phyloP scores from a whole-genome alignment of 2,113 vertebrate species.

The Archocentrus centrarchus region DNA sequence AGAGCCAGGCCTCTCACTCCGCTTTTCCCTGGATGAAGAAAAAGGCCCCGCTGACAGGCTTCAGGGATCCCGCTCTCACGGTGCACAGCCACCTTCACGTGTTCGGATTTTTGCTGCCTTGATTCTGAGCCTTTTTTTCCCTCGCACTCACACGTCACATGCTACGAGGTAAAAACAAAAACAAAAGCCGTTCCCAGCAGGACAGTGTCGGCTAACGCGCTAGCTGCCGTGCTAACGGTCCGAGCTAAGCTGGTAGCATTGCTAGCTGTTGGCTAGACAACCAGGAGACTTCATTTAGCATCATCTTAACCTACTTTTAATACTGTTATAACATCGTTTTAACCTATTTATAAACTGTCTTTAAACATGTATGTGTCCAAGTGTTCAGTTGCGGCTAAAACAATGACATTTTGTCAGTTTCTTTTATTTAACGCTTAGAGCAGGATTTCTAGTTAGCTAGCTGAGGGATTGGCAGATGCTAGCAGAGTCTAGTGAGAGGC shows the following conservation, averaged over 20 bases:
- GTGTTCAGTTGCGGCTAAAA: accelerated
- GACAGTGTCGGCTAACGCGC: slow-evolving; percentile 17
- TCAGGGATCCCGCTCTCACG: slow-evolving; percentile 57
- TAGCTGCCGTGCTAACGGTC: slow-evolving; percentile 60
- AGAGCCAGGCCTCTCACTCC: slow-evolving; percentile 74
- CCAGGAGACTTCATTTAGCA: background rate
- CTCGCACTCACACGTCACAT: background rate
- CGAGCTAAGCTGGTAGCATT: slow-evolving; percentile 56
- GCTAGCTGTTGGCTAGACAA: slow-evolving; percentile 14
- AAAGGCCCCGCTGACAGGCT: slow-evolving; percentile 75
- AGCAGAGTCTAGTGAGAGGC: background rate
- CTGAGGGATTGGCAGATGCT: slow-evolving; percentile 29
- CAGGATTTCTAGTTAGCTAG: slow-evolving; percentile 15
- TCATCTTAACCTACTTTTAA: background rate
- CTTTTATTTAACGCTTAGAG: background rate
- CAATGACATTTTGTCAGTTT: background rate
- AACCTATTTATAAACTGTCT: no score
- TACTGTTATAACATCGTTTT: no score
- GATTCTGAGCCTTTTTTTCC: slow-evolving; percentile 7
- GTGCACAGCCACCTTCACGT: slow-evolving; percentile 23
- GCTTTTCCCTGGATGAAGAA: slow-evolving; percentile 76
- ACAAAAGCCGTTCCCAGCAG: slow-evolving; percentile 33
- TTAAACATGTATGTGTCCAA: background rate
- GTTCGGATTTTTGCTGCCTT: background rate
- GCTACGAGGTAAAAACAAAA: slow-evolving; percentile 55